Percentiles rank a stretch among this genome's conserved stretches.
These are phyloP conservation scores for Nesoenas mayeri DNA, from an alignment of 2,113 vertebrate genomes.

Conservation along the genomic window DNA sequence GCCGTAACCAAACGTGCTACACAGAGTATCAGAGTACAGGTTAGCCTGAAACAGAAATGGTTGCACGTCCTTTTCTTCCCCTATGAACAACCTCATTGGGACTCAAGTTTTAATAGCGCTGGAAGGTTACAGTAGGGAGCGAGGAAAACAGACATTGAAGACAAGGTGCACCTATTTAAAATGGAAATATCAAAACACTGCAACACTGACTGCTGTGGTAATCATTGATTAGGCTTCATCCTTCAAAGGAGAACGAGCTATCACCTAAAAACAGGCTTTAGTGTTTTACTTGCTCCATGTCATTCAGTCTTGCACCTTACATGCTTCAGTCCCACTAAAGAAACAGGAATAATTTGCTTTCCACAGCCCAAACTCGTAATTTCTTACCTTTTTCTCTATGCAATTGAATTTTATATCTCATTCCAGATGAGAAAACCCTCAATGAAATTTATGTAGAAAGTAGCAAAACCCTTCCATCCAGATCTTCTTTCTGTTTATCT, in stretches of 20 bases:
- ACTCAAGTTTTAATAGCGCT: background rate
- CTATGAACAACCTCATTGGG: background rate
- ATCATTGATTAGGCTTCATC: background rate
- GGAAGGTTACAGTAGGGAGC: background rate
- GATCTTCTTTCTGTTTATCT: background rate
- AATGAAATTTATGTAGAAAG: background rate
- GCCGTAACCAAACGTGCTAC: background rate
- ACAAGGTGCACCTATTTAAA: background rate
- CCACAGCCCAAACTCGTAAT: background rate
- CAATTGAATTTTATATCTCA: background rate
- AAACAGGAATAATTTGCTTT: background rate
- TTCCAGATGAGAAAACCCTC: background rate
- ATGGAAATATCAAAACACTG: background rate
- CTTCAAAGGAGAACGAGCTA: background rate
- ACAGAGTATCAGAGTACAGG: fast-evolving
- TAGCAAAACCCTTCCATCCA: background rate
- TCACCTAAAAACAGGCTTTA: background rate
- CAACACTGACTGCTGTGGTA: background rate
- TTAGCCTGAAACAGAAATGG: background rate
- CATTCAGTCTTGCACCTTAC: fast-evolving
- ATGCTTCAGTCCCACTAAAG: background rate
- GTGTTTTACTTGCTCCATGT: background rate
- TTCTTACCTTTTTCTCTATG: background rate
- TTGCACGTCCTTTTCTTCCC: background rate
- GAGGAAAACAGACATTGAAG: background rate